Evolutionary conservation across 1,140 invertebrate genomes (phyloP), one percentile per base, ranked within the genome.

Genomic region (Trialeurodes vaporariorum): DNA sequence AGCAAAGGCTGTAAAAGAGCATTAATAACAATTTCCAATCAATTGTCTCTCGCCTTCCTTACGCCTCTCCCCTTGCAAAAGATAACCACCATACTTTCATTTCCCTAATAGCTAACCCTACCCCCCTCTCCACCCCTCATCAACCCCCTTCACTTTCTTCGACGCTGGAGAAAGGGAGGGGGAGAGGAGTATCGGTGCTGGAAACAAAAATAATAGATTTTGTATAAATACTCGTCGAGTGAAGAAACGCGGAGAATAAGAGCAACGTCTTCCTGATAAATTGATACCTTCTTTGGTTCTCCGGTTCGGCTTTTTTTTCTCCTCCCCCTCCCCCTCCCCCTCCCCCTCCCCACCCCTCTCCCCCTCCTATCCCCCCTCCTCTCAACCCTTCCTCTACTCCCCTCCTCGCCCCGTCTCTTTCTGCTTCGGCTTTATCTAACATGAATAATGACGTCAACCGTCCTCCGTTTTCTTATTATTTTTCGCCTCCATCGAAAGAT

Each of bases 21-120:
- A 49, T 49, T 49, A 49, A 49, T 49, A 49, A 49, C 34, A 49
- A 49, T 49, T 49, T 49, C 34, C 34, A 49, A 49, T 49, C 34
- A 49, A 49, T 49, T 49, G 34, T 49, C 17, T 49, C 17, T 49
- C n/a, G 5, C 34, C 17, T 49, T 17, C 34, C 17, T 17, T 49
- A 5, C 34, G 34, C 34, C 5, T 49, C 34, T 49, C 34, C 34
- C 34, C 17, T 49, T 49, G 5, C 5, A 49, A 49, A 17, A 49
- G 34, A 49, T 49, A 49, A 49, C 34, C 34, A 49, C 34, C n/a
- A n/a, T 49, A 49, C 34, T 49, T 49, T 49, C 34, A 49, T 49
- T 49, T 49, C 34, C 34, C 34, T 49, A 49, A 49, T 49, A 49
- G 34, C 34, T 17, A 17, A 49, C 34, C 34, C 34, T 17, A 5